These are phyloP conservation scores for Danio rerio DNA, from an alignment of 2,113 vertebrate genomes.

Conservation along the genomic window DNA sequence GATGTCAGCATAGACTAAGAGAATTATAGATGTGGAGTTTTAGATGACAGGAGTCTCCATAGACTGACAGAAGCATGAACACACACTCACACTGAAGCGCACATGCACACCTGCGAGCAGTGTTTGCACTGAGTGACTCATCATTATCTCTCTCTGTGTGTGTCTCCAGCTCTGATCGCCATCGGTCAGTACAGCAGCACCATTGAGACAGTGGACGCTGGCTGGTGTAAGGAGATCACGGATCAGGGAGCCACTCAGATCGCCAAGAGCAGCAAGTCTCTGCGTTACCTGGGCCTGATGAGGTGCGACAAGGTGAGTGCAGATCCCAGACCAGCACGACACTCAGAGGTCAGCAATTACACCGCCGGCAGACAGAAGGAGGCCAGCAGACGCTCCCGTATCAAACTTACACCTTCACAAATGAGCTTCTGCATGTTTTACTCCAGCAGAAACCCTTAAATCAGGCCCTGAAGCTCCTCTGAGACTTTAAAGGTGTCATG, in stretches of 20 bases:
- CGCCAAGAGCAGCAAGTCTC: slow-evolving; percentile 95
- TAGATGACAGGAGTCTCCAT: too few species aligned
- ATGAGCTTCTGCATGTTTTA: too few species aligned
- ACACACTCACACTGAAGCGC: too few species aligned
- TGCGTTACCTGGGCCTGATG: slow-evolving; percentile 96
- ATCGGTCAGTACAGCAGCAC: slow-evolving; percentile 95
- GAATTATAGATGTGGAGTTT: too few species aligned
- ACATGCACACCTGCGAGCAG: neutral
- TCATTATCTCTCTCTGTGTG: neutral
- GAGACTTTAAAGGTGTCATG: too few species aligned
- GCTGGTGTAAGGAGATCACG: slow-evolving; percentile 99
- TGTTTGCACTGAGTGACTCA: neutral
- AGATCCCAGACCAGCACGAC: slow-evolving; percentile 15
- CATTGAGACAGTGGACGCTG: slow-evolving; percentile 97
- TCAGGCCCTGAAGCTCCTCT: too few species aligned
- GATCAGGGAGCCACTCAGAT: slow-evolving; percentile 96
- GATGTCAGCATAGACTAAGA: too few species aligned
- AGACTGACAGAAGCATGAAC: too few species aligned
- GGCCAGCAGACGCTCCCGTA: slow-evolving; percentile 15
- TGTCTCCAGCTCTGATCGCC: slow-evolving; percentile 88
- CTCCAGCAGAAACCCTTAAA: too few species aligned
- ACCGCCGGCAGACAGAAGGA: slow-evolving; percentile 27
- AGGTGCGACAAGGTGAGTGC: slow-evolving; percentile 94
- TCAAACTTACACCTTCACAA: neutral
- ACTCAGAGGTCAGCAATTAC: neutral